Base-by-base conservation (phyloP, 2,797 vertebrate genomes). In the Ptychadena robeensis region DNA sequence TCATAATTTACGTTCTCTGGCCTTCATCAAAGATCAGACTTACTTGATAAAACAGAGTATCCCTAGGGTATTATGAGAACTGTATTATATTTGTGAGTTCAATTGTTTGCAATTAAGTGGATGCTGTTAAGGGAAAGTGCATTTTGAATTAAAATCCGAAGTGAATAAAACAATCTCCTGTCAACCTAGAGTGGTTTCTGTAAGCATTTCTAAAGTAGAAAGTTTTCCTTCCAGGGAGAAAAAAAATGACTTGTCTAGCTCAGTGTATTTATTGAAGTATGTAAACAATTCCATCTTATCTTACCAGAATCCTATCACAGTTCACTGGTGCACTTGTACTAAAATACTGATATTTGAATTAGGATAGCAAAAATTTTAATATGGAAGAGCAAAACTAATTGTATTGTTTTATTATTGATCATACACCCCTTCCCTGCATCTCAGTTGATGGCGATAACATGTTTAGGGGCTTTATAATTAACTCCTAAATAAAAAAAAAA, bases 71-170 rank as follows among this genome's bases (percentile, higher is more conserved):
- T 63, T n/a, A 63, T 80, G 57, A 38, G 78, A 80, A 63, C 57
- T 71, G 53, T 80, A 70, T 80, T 80, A 71, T 80, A 80, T 80
- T 70, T 71, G 76, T 79, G 76, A 79, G 76, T 69, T 79, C 76
- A 68, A 44, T 79, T 79, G 76, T 59, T 57, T 79, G 65, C 76
- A 79, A 79, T 79, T 79, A 79, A 79, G 40, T 34, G 67, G 65
- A 79, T 79, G 65, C 65, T 53, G 65, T 79, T 57, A 37, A 79
- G 30, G 44, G 38, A 30, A 32, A 78, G 65, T 57, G 10, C 31
- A 15, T 59, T 68, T 57, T 37, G 76, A 79, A 57, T 79, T 57
- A 68, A 57, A 38, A 69, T 18, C 22, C 38, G 38, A 69, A 79
- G 44, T 37, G 32, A 68, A 69, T 28, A 15, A 69, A 30, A 64